Base-by-base conservation (phyloP, 2,888 invertebrate genomes). In the Scaptomyza polygonia region DNA sequence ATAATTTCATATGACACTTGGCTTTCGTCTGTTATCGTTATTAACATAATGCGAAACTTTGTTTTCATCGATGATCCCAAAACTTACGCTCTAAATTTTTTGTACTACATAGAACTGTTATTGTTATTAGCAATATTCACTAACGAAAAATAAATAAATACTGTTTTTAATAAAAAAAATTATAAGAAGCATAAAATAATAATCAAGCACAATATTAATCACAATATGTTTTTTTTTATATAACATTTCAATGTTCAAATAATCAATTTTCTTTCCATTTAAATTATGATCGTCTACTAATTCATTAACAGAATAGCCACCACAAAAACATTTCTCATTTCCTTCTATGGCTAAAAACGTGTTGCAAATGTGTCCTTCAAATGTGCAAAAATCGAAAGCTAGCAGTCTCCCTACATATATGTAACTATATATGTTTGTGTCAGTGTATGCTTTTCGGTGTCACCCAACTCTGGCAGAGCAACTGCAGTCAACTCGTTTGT, bases 361-460 rank as follows among this genome's bases (percentile, higher is more conserved):
- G 72, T 65, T 45, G 65, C 52, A 42, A 61, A 62, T 57, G 40
- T 57, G 40, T 59, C 51, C 61, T 52, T 59, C 48, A 67, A 69
- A 63, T 70, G 65, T 62, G 59, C 66, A 59, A 56, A 72, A 68
- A 83, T 83, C 72, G 86, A 79, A 79, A 79, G 64, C 51, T 77
- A 68, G 44, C 73, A 70, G 64, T 53, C 54, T 1, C 14, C 49
- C 39, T 7, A 27, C 45, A 14, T n/a, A 34, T 5, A 42, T 54
- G n/a, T 7, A 27, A 40, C 12, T n/a, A 34, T 5, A 21, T 43
- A 2, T 16, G 1, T 52, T 12, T 21, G 3, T 25, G 14, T 21
- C 2, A 5, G 25, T 16, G 2, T 32, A 11, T 14, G 1, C 34
- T 0, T 30, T n/a, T 18, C 30, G 14, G 40, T 63, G 40, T 51